These are phyloP conservation scores for Pterophyllum scalare DNA, from an alignment of 2,113 vertebrate species.

Conservation along the genomic window DNA sequence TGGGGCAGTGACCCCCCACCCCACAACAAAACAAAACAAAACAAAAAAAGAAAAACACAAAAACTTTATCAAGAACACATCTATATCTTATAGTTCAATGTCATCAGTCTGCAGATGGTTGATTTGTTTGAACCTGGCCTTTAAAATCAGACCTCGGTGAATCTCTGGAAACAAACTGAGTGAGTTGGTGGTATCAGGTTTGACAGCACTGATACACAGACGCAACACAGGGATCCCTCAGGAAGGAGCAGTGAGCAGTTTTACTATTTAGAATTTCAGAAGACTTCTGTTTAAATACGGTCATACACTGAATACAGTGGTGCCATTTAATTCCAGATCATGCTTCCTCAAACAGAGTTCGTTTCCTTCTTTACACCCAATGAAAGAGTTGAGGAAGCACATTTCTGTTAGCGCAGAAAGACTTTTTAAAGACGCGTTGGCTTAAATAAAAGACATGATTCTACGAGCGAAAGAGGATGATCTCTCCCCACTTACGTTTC, in stretches of 20 bases:
- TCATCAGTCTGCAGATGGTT: not conserved
- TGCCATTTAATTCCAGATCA: not conserved
- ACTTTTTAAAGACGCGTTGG: not conserved
- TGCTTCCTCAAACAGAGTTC: not conserved
- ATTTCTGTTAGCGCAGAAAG: not conserved
- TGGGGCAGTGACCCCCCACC: not conserved
- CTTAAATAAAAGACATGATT: no score
- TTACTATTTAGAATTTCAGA: not conserved
- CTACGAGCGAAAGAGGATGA: constrained; percentile 9
- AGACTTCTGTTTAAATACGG: not conserved
- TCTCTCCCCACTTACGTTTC: not conserved
- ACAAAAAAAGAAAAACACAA: not conserved
- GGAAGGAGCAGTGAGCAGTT: not conserved
- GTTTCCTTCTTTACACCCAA: not conserved
- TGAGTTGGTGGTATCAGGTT: not conserved
- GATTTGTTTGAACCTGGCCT: not conserved
- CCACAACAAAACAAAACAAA: no score
- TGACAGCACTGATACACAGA: not conserved
- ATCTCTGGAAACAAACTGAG: not conserved
- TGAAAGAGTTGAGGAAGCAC: constrained; percentile 7
- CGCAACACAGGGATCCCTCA: not conserved
- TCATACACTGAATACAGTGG: not conserved
- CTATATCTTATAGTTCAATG: not conserved
- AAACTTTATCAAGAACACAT: not conserved
- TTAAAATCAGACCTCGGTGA: not conserved